Percentiles rank a stretch among this genome's conserved stretches.
phyloP scores from a whole-genome alignment of 2,888 invertebrate genomes.

The Zonitis immaculata region DNA sequence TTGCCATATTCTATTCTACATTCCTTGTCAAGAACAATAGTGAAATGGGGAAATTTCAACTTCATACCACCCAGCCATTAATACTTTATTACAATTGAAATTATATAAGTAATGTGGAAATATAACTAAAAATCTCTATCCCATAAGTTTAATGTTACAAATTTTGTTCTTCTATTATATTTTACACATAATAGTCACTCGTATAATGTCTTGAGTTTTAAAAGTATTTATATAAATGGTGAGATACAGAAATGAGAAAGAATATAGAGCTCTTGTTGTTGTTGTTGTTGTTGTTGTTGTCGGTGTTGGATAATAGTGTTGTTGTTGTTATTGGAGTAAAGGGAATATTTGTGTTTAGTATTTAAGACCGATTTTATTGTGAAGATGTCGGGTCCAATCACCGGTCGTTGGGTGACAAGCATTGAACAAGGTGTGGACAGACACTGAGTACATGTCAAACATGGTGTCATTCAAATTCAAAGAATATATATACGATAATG shows the following conservation, averaged over 20 bases:
- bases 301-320: too few species aligned
- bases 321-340: slow-evolving; percentile 4
- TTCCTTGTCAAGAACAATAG: slow-evolving; percentile 12
- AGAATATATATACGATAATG: slow-evolving; percentile 2
- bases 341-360: too few species aligned
- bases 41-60: background rate
- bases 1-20: slow-evolving; percentile 11
- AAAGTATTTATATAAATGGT: background rate
- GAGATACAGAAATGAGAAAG: background rate
- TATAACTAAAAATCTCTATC: too few species aligned
- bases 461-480: slow-evolving; percentile 39
- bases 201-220: too few species aligned
- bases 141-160: too few species aligned
- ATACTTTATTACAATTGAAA: background rate
- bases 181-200: too few species aligned
- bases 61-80: background rate
- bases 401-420: slow-evolving; percentile 40
- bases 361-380: too few species aligned
- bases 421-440: slow-evolving; percentile 46
- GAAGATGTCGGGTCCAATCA: slow-evolving; percentile 43
- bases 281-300: background rate
- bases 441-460: slow-evolving; percentile 47
- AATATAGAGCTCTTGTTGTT: background rate
- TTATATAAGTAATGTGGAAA: background rate
- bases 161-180: too few species aligned